Conservation (phyloP, 1,140 invertebrate genomes). For the Philaenus spumarius region DNA sequence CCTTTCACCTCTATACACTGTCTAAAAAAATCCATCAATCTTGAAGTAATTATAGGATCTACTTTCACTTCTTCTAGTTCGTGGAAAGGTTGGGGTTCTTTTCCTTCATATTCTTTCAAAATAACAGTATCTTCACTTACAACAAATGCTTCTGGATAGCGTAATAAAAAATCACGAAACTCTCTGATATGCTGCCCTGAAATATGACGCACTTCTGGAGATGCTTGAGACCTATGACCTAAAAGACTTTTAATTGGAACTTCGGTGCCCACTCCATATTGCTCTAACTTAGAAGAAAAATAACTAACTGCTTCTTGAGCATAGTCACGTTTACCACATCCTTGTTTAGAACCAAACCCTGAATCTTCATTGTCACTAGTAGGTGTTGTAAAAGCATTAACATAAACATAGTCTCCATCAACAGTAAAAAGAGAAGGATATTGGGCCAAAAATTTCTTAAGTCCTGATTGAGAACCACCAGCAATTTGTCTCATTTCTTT, state of each 20-base stretch:
- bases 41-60: conserved; percentile 68
- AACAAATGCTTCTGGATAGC: conserved; percentile 80
- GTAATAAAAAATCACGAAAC: conserved; percentile 83
- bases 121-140: conserved; percentile 82
- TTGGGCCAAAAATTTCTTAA: conserved; percentile 85
- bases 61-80: conserved; percentile 67
- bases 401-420: conserved; percentile 84
- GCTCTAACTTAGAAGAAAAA: conserved; percentile 82
- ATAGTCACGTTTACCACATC: conserved; percentile 66
- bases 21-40: conserved; percentile 69
- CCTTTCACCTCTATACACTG: conserved; percentile 70
- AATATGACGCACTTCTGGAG: conserved; percentile 91
- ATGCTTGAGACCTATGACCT: conserved; percentile 88
- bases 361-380: conserved; percentile 39
- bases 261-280: conserved; percentile 83
- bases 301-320: conserved; percentile 90
- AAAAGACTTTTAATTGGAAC: conserved; percentile 89
- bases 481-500: conserved; percentile 94
- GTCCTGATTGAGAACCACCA: conserved; percentile 85
- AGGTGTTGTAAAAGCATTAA: conserved; percentile 61
- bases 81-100: conserved; percentile 49
- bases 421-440: conserved; percentile 89
- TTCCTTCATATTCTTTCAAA: conserved; percentile 55
- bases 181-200: conserved; percentile 91
- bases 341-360: conserved; percentile 27